A percentile compares a stretch with the other conserved stretches of the same genome.
Conservation (phyloP, 2,888 invertebrate genomes). For the Polylopha cassiicola region DNA sequence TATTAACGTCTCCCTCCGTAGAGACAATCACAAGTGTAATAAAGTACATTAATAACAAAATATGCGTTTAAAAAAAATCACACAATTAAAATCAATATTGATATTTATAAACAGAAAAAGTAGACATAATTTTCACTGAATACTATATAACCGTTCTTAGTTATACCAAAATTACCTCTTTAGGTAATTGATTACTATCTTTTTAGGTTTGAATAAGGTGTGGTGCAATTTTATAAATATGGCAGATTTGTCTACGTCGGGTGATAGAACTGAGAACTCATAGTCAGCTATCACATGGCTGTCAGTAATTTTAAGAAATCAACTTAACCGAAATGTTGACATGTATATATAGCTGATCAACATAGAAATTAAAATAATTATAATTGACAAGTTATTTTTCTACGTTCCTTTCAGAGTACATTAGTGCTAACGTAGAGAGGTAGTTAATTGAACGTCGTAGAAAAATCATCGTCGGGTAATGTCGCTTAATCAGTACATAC, state of each 20-base stretch:
- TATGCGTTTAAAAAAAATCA: too few relatives aligned
- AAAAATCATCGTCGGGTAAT: conserved; percentile 31
- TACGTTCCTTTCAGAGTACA: conserved; percentile 67
- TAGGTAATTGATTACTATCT: too few relatives aligned
- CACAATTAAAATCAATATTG: too few relatives aligned
- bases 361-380: conserved; percentile 71
- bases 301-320: conserved; percentile 75
- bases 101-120: too few relatives aligned
- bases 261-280: conserved; percentile 64
- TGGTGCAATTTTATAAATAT: conserved; percentile 6
- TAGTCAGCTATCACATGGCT: conserved; percentile 78
- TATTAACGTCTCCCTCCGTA: too few relatives aligned
- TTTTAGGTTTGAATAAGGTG: not conserved
- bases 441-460: conserved; percentile 35
- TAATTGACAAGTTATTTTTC: conserved; percentile 75
- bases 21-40: too few relatives aligned
- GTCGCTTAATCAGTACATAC: conserved; percentile 20
- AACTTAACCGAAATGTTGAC: conserved; percentile 73
- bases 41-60: too few relatives aligned
- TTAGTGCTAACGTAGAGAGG: conserved; percentile 46
- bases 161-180: too few relatives aligned
- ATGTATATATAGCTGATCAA: conserved; percentile 75
- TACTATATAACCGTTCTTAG: too few relatives aligned
- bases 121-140: too few relatives aligned
- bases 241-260: conserved; percentile 65